Percentiles rank a stretch among this genome's conserved stretches.
Evolutionary conservation across 2,888 invertebrate species (phyloP).

Genomic region (Coecobrya sp.): DNA sequence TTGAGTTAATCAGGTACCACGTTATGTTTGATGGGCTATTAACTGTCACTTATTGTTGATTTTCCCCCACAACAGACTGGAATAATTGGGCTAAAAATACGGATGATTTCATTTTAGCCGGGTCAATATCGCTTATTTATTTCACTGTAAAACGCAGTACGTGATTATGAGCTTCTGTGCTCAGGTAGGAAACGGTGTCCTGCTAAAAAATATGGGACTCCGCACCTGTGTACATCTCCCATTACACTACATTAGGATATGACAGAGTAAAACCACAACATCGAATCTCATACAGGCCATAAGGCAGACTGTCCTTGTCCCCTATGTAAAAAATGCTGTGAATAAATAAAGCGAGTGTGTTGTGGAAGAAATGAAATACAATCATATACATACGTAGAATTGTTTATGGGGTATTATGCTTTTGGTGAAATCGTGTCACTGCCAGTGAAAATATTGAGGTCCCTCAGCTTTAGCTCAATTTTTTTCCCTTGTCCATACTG

Average conservation of each 20-base stretch:
- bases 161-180: neutral
- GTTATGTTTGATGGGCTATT: conserved; percentile 17
- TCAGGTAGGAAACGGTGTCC: conserved; percentile 21
- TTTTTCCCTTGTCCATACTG: conserved; percentile 48
- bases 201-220: conserved; percentile 62
- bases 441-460: conserved; percentile 81
- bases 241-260: conserved; percentile 67
- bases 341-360: conserved; percentile 75
- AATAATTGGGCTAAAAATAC: conserved; percentile 8
- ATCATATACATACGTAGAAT: conserved; percentile 66
- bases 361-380: conserved; percentile 69
- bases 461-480: conserved; percentile 63
- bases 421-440: conserved; percentile 78
- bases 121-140: conserved; percentile 1
- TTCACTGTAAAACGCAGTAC: conserved; percentile 26
- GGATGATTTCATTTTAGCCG: neutral
- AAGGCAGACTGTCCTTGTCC: conserved; percentile 78
- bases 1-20: conserved; percentile 51
- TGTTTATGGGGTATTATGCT: conserved; percentile 65
- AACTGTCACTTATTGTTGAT: neutral
- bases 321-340: conserved; percentile 78
- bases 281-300: conserved; percentile 58
- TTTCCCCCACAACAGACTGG: neutral
- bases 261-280: conserved; percentile 72
- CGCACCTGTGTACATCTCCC: conserved; percentile 67